Conservation (phyloP, 2,888 invertebrate species). For the Myathropa florea region DNA sequence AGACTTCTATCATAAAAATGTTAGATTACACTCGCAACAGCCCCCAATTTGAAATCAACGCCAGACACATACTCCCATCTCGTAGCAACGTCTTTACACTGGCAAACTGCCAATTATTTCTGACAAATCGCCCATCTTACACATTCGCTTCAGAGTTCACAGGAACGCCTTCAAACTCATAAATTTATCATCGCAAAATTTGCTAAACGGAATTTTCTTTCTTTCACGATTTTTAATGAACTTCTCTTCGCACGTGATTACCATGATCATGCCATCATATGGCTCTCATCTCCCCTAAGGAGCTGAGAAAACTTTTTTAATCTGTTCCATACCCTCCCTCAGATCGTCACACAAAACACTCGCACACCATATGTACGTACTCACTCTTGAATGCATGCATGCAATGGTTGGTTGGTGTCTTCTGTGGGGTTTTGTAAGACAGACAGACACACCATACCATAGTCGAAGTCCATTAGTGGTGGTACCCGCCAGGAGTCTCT, state of each 20-base stretch:
- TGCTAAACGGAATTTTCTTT: slow-evolving; percentile 20
- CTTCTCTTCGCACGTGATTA: slow-evolving; percentile 60
- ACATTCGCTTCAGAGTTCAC: no score
- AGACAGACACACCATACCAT: no score
- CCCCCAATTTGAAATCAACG: no score
- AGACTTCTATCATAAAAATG: no score
- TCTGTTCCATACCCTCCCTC: background rate
- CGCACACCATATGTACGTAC: background rate
- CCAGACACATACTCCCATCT: background rate
- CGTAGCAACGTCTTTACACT: background rate
- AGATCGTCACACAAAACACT: background rate
- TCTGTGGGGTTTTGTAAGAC: no score
- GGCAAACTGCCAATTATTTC: slow-evolving; percentile 15
- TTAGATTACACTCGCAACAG: no score
- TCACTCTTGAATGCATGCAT: background rate
- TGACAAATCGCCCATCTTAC: background rate
- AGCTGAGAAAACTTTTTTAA: slow-evolving; percentile 25
- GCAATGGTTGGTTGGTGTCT: no score
- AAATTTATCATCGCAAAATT: slow-evolving; percentile 54
- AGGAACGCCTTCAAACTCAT: slow-evolving; percentile 8
- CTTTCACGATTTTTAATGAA: slow-evolving; percentile 44
- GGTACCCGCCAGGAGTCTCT: background rate
- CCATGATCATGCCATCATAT: slow-evolving; percentile 47
- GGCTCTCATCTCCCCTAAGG: slow-evolving; percentile 21
- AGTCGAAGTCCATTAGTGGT: slow-evolving; percentile 5